A percentile compares a stretch with the other conserved stretches of the same genome.
Evolutionary conservation across 2,113 vertebrate species (phyloP).

Genomic region (Cynopterus brachyotis): DNA sequence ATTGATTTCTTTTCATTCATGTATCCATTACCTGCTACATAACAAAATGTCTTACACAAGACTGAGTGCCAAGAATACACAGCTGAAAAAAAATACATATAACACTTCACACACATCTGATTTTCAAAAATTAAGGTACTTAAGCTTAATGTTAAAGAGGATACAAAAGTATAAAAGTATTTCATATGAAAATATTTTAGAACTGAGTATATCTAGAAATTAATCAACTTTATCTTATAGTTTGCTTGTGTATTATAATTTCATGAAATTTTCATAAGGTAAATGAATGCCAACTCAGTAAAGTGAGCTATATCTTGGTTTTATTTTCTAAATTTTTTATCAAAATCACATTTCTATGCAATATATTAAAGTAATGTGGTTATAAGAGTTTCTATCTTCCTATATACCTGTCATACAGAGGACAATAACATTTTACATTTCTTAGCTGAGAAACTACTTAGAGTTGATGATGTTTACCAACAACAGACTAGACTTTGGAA

Average conservation of each 20-base stretch:
- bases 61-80: neutral
- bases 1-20: neutral
- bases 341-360: slow-evolving; percentile 29
- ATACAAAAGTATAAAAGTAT: neutral
- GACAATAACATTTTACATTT: neutral
- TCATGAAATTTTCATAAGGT: slow-evolving; percentile 53
- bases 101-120: neutral
- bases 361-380: neutral
- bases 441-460: neutral
- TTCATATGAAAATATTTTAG: neutral
- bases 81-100: neutral
- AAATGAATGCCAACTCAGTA: slow-evolving; percentile 41
- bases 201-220: neutral
- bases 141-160: slow-evolving; percentile 16
- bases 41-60: neutral
- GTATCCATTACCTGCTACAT: neutral
- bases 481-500: neutral
- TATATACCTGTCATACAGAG: neutral
- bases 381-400: neutral
- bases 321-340: neutral
- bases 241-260: neutral
- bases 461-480: neutral
- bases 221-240: slow-evolving; percentile 8
- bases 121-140: slow-evolving; percentile 24
- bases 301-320: neutral